Evolutionary conservation across 2,888 invertebrate genomes (phyloP).

Genomic region (Hipparchia sbordonii): DNA sequence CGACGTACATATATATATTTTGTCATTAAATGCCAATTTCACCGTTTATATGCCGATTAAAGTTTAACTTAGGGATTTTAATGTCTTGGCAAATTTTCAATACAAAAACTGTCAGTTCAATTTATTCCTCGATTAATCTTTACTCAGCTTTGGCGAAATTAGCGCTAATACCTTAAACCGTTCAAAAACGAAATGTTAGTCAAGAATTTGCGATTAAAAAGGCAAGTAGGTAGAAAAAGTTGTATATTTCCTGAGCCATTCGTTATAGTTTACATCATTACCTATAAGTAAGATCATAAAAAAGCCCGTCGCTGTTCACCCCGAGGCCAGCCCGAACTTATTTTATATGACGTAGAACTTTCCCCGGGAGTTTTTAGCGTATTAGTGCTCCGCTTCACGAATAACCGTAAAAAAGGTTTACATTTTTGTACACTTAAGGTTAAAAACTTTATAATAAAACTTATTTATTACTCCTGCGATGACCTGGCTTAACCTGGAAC

Average conservation of each 20-base stretch:
- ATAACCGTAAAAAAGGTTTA: constrained; percentile 43
- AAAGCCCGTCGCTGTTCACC: constrained; percentile 33
- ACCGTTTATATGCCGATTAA: too few species aligned
- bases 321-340: constrained; percentile 37
- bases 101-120: too few species aligned
- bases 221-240: neutral
- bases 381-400: constrained; percentile 36
- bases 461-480: constrained; percentile 8
- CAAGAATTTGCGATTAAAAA: neutral
- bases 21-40: too few species aligned
- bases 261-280: constrained; percentile 39
- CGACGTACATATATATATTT: too few species aligned
- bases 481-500: neutral
- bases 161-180: too few species aligned
- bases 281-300: constrained; percentile 39
- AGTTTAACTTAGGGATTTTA: too few species aligned
- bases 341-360: constrained; percentile 37
- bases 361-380: constrained; percentile 41
- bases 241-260: constrained; percentile 27
- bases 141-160: too few species aligned
- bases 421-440: constrained; percentile 31
- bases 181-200: too few species aligned
- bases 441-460: constrained; percentile 6
- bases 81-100: too few species aligned
- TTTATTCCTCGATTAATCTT: too few species aligned